Percentiles rank a stretch among this genome's conserved stretches.
These are phyloP conservation scores for Apteryx mantelli DNA, from an alignment of 2,113 vertebrate genomes.

Conservation along the genomic window DNA sequence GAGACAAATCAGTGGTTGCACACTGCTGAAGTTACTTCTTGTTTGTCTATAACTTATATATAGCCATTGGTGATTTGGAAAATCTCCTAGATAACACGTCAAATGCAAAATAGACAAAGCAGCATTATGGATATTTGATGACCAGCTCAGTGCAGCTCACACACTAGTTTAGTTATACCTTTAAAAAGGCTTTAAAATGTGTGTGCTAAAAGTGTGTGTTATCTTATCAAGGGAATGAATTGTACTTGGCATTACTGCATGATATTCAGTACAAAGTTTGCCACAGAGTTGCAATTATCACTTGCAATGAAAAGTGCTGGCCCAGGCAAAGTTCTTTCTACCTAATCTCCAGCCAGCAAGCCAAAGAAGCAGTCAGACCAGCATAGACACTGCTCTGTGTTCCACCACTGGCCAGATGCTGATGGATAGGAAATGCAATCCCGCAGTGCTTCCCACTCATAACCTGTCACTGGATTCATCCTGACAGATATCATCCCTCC, in stretches of 20 bases:
- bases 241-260: not conserved
- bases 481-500: not conserved
- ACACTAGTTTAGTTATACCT: not conserved
- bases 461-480: not conserved
- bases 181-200: not conserved
- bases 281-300: not conserved
- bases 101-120: not conserved
- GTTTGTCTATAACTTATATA: not conserved
- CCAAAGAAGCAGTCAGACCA: not conserved
- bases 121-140: not conserved
- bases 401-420: not conserved
- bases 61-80: not conserved
- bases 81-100: not conserved
- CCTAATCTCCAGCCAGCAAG: not conserved
- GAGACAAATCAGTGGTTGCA: not conserved
- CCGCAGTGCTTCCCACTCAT: not conserved
- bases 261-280: not conserved
- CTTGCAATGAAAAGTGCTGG: not conserved
- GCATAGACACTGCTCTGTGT: not conserved
- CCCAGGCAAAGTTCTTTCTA: not conserved
- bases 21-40: not conserved
- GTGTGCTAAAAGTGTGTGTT: not conserved
- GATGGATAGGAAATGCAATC: not conserved
- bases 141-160: not conserved
- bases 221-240: not conserved